These are phyloP conservation scores for Poecilobothrus nobilitatus DNA, from an alignment of 2,888 invertebrate species.

Conservation along the genomic window DNA sequence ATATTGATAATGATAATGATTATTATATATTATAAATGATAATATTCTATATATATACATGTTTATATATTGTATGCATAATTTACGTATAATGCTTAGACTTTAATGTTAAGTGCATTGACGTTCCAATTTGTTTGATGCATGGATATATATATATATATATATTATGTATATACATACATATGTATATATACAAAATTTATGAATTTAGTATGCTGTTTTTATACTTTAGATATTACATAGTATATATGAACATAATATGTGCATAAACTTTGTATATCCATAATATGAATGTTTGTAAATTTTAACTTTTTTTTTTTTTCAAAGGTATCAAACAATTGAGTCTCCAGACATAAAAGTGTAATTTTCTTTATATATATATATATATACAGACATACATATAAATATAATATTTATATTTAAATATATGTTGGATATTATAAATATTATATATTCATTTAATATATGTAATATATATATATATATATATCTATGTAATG, in stretches of 20 bases:
- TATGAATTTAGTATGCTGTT: no score
- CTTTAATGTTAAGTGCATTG: constrained; percentile 1
- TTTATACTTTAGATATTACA: no score
- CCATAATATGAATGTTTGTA: neutral
- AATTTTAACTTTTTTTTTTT: neutral
- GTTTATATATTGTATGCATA: neutral
- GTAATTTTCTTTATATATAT: neutral
- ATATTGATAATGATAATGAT: neutral
- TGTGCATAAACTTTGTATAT: no score
- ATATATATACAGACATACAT: neutral
- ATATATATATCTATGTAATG: neutral
- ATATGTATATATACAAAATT: no score
- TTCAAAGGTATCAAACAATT: neutral
- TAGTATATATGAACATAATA: neutral
- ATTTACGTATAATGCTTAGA: neutral
- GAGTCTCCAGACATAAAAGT: constrained; percentile 6
- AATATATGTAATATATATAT: neutral
- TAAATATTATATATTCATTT: no score
- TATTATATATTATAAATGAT: neutral
- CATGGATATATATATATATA: neutral
- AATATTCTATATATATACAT: neutral
- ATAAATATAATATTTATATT: no score
- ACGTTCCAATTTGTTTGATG: neutral
- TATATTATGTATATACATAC: no score
- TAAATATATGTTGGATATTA: no score